Conservation (phyloP, 2,888 invertebrate species). For the Macrophya annulata region DNA sequence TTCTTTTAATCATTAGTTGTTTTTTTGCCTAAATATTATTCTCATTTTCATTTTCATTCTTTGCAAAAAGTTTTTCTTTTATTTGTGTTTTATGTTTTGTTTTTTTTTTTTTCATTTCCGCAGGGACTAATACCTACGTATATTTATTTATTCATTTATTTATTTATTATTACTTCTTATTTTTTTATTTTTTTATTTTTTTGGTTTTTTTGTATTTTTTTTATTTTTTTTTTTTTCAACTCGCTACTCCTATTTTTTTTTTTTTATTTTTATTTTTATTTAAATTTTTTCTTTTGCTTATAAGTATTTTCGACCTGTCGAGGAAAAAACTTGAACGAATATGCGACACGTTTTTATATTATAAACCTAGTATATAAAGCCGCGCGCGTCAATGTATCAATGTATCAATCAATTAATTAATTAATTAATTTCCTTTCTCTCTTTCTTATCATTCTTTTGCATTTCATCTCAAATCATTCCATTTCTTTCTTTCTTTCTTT, state of each 20-base stretch:
- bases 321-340: constrained; percentile 12
- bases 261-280: not conserved
- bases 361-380: constrained; percentile 11
- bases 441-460: constrained; percentile 59
- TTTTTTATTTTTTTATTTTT: not conserved
- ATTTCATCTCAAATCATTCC: constrained; percentile 61
- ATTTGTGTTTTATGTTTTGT: no score
- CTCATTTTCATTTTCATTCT: constrained; percentile 57
- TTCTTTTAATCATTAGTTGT: constrained; percentile 59
- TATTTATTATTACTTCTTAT: not conserved
- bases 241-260: no score
- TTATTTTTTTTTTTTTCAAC: not conserved
- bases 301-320: not conserved
- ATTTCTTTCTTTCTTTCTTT: constrained; percentile 59
- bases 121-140: not conserved
- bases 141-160: not conserved
- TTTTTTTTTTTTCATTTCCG: not conserved
- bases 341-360: constrained; percentile 49
- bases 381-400: constrained; percentile 11
- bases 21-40: constrained; percentile 57
- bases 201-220: not conserved
- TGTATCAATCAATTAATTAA: constrained; percentile 13
- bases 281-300: not conserved
- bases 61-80: no score
- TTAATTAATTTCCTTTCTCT: not conserved